Evolutionary conservation across 2,797 vertebrate species (phyloP), one percentile per base, ranked within the genome.

Genomic region (Sparidentex hasta): DNA sequence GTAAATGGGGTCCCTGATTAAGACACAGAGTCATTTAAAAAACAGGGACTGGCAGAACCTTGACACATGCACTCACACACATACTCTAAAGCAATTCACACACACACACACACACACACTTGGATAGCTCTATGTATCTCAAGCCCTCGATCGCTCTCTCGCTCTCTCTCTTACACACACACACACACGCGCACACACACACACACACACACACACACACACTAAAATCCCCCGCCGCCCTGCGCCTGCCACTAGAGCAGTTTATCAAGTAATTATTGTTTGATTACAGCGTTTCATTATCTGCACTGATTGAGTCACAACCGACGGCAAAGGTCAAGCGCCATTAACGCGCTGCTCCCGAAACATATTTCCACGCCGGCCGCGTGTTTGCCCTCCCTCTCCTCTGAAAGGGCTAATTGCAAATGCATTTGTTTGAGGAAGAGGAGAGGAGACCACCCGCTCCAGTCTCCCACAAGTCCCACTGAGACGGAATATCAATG

Each of bases 241-340:
- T 33, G 14, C 64, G 87, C 84, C 91, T 92, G 92, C 90, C 93
- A 93, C 87, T 71, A 78, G 93, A 92, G 93, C 94, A 95, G 94
- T 96, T 96, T 95, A 95, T 95, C 95, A 95, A 95, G 94, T 94
- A 94, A 96, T 96, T 96, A 95, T 95, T 95, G 95, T 95, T 95
- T 96, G 95, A 96, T 96, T 95, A 95, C 94, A 94, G 94, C 92
- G 83, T 95, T 95, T 96, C 94, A 96, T 96, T 96, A 96, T 96
- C 94, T 95, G 92, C 92, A 74, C 93, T 95, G 95, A 96, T 95
- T 95, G 94, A 96, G 95, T 95, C 95, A 95, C 92, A 94, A 90
- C 88, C 91, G 71, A 80, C 93, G 93, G 90, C 94, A 95, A 95
- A 96, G 95, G 95, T 95, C 95, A 95, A 93, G 94, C 93, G 86